Base-by-base conservation (phyloP, 2,888 invertebrate genomes). In the Xylota segnis region DNA sequence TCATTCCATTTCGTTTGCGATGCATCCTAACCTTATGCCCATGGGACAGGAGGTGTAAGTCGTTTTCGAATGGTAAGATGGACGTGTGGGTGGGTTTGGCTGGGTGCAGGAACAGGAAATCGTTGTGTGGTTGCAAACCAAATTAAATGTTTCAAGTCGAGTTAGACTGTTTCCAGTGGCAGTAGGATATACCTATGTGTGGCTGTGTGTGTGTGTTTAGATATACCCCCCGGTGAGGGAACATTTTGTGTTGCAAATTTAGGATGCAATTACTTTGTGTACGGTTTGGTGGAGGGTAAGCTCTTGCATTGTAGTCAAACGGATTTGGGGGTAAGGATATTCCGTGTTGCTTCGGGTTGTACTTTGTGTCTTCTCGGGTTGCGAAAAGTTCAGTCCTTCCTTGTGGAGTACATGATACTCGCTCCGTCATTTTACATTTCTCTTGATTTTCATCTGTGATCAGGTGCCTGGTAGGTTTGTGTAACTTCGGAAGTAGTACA, bases 121-220 rank as follows among this genome's bases (percentile, higher is more conserved):
- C 40, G 54, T 63, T 75, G 81, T 75, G 81, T 68, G 81, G 75
- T 75, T 75, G 27, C 63, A 65, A 32, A 34, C 45, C 65, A 75
- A 65, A 58, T 66, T 65, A 34, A 47, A 56, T 54, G 45, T 14
- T 56, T 45, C 56, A 47, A 18, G 4, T 18, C n/a, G 27, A 29
- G 54, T 45, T 18, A 16, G 29, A n/a, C n/a, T 43, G 16, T 23
- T 23, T n/a, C 37, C 37, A n/a, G 5, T 12, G 37, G 12, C 0
- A 5, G 14, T 23, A 0, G 50, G 14, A 5, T 34, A 23, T 58
- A n/a, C 2, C 0, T 40, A 16, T 5, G n/a, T 18, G 9, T n/a
- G n/a, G n/a, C n/a, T n/a, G n/a, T n/a, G n/a, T n/a, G n/a, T n/a
- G n/a, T n/a, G n/a, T n/a, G n/a, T 9, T 2, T 23, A 23, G 23